Base-by-base conservation (phyloP, 1,140 invertebrate genomes). In the Cherax destructor region DNA sequence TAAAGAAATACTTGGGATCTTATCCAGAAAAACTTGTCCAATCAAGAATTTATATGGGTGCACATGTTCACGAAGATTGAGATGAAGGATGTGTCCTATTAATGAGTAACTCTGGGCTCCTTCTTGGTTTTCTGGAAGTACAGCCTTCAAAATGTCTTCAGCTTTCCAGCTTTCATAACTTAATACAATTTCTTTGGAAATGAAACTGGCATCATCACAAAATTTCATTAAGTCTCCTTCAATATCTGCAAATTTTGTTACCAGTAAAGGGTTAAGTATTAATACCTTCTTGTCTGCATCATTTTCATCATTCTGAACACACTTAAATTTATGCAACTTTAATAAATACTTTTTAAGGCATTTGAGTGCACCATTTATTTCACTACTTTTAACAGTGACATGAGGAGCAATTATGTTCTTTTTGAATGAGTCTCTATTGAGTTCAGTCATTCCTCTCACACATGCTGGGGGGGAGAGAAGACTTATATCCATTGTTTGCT, bases 61-160 rank as follows among this genome's bases (percentile, higher is more conserved):
- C 61, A 98, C 95, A 94, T 97, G 96, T 84, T 98, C 96, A 88
- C 97, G 95, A 24, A 99, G 95, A 95, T 99, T 99, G 11, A 99
- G 94, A 94, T 99, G 99, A 88, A 99, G 95, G 91, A 99, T 98
- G 94, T 99, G 98, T 0, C 99, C 99, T 93, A 99, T 96, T 94
- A 96, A 95, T 21, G 97, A 98, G 94, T 96, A 99, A 72, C 98
- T 96, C 80, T 97, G 96, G 5, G 98, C 96, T 74, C 96, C 95
- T 90, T 97, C 96, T 91, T 97, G 94, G 85, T 97, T 96, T 92
- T 95, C 94, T 4, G 98, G 98, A 41, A 99, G 94, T 79, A 99
- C 95, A 69, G 97, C 96, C 94, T 96, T 96, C 1, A 99, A 95
- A 92, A 99, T 96, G 86, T 97, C 96, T 91, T 97, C 96, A 74